Percentiles rank a stretch among this genome's conserved stretches.
Evolutionary conservation across 2,888 invertebrate genomes (phyloP).

Genomic region (Drosophila subquinaria): DNA sequence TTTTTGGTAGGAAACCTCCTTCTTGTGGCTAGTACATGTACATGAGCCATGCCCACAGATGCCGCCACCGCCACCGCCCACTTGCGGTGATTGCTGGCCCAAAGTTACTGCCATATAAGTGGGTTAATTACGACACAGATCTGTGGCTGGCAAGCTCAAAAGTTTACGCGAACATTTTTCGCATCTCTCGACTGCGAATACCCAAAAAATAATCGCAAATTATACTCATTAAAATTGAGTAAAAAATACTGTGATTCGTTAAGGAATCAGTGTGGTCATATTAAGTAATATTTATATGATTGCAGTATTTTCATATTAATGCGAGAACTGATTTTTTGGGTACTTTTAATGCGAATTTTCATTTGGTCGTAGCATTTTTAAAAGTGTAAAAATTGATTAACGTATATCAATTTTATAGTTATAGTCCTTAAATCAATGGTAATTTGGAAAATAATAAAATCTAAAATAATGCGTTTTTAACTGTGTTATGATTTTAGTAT

Average conservation of each 20-base stretch:
- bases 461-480: too few species aligned
- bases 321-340: neutral
- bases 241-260: constrained; percentile 6
- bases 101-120: constrained; percentile 63
- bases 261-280: neutral
- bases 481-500: too few species aligned
- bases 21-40: constrained; percentile 43
- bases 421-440: too few species aligned
- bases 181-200: constrained; percentile 3
- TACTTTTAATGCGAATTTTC: neutral
- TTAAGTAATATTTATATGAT: constrained; percentile 1
- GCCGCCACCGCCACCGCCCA: constrained; percentile 44
- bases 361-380: neutral
- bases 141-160: constrained; percentile 44
- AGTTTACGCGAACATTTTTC: constrained; percentile 19
- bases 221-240: constrained; percentile 10
- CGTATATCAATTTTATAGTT: neutral
- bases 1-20: neutral
- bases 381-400: neutral
- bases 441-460: too few species aligned
- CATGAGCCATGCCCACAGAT: constrained; percentile 49
- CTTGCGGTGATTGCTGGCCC: constrained; percentile 47
- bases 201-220: constrained; percentile 31
- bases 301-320: constrained; percentile 6
- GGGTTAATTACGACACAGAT: constrained; percentile 72